Evolutionary conservation across 2,888 invertebrate species (phyloP).

Genomic region (Diadegma fenestrale): DNA sequence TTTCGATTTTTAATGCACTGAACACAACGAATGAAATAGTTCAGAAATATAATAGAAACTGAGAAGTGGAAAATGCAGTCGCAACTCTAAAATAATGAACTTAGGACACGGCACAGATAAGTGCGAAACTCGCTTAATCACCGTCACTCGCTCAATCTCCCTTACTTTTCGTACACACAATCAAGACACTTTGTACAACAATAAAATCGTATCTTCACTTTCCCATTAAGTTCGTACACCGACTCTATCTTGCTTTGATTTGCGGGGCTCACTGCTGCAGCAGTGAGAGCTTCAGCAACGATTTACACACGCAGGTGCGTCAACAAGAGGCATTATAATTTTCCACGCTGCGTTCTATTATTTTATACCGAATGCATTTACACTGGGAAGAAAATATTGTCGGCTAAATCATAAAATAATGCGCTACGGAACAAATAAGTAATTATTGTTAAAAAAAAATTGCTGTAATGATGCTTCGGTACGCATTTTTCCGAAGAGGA

Average conservation of each 20-base stretch:
- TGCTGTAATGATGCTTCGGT: background rate
- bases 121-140: constrained; percentile 44
- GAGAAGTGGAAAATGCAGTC: constrained; percentile 53
- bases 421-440: background rate
- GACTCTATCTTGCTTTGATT: constrained; percentile 42
- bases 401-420: background rate
- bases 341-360: background rate
- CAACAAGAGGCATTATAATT: constrained; percentile 31
- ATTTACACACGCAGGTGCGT: constrained; percentile 66
- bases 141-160: constrained; percentile 51
- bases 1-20: background rate
- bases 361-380: background rate
- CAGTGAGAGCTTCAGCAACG: constrained; percentile 48
- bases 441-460: background rate
- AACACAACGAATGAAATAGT: background rate
- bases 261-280: constrained; percentile 9
- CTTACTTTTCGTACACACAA: constrained; percentile 38
- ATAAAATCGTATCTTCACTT: constrained; percentile 44
- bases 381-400: background rate
- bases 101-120: no score
- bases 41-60: background rate
- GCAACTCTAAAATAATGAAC: background rate
- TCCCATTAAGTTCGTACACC: constrained; percentile 51
- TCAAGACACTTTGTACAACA: constrained; percentile 6
- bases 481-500: background rate